Evolutionary conservation across 2,113 vertebrate genomes (phyloP).

Genomic region (Canis aureus): DNA sequence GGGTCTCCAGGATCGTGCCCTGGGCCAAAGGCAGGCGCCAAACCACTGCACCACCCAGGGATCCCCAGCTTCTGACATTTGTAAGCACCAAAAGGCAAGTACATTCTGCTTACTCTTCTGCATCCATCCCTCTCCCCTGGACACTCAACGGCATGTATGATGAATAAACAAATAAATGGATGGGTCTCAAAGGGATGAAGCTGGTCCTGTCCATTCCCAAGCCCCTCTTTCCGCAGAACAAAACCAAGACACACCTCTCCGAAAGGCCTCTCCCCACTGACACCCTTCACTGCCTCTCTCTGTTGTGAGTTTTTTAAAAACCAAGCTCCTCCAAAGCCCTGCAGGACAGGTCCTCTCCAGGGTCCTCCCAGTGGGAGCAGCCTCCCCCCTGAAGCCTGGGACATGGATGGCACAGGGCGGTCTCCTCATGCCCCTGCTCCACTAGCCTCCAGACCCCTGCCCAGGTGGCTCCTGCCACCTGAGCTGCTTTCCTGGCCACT

Average conservation of each 20-base stretch:
- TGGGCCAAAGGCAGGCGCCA: no score
- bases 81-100: background rate
- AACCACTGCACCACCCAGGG: no score
- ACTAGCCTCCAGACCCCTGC: background rate
- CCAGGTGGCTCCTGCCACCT: background rate
- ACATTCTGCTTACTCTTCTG: background rate
- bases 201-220: background rate
- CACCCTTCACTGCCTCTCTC: background rate
- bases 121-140: no score
- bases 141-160: background rate
- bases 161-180: background rate
- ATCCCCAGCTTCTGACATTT: background rate
- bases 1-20: no score
- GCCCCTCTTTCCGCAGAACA: background rate
- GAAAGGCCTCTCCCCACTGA: background rate
- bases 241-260: background rate
- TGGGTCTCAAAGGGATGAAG: background rate
- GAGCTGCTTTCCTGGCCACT: no score
- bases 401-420: background rate
- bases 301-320: background rate
- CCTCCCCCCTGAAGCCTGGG: background rate
- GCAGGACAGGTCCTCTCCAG: background rate
- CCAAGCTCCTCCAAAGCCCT: background rate
- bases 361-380: background rate
- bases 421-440: background rate